phyloP scores from a whole-genome alignment of 2,888 invertebrate species.

The Glomeris marginata region DNA sequence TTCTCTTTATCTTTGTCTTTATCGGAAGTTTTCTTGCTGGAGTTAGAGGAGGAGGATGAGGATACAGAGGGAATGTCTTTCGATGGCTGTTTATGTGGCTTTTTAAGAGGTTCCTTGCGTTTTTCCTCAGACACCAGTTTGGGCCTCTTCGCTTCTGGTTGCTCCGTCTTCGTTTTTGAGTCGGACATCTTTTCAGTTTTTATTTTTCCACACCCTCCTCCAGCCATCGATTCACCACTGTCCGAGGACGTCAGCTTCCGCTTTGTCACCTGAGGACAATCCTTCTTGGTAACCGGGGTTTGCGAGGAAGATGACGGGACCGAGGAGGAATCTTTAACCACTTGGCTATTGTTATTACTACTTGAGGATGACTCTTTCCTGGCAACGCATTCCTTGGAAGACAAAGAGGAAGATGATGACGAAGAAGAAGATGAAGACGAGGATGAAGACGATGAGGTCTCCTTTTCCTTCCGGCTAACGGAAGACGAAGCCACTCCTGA shows the following conservation, averaged over 20 bases:
- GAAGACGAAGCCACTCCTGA: background rate
- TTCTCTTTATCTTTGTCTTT: constrained; percentile 15
- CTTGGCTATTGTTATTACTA: constrained; percentile 1
- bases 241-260: constrained; percentile 19
- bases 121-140: constrained; percentile 22
- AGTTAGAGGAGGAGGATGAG: constrained; percentile 9
- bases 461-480: too few species aligned
- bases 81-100: constrained; percentile 20
- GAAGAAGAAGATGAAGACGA: background rate
- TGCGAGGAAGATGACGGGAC: background rate
- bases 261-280: constrained; percentile 8
- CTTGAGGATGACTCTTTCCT: constrained; percentile 9
- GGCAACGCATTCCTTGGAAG: constrained; percentile 4
- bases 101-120: constrained; percentile 27
- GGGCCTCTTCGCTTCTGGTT: constrained; percentile 19
- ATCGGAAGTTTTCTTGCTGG: constrained; percentile 16
- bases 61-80: constrained; percentile 11
- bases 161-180: constrained; percentile 9
- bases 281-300: background rate
- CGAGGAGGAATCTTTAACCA: background rate
- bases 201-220: constrained; percentile 14
- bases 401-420: too few species aligned
- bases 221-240: constrained; percentile 19
- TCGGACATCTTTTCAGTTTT: constrained; percentile 14
- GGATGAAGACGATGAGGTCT: background rate